Conservation (phyloP, 2,888 invertebrate genomes). For the Lottia scabra region DNA sequence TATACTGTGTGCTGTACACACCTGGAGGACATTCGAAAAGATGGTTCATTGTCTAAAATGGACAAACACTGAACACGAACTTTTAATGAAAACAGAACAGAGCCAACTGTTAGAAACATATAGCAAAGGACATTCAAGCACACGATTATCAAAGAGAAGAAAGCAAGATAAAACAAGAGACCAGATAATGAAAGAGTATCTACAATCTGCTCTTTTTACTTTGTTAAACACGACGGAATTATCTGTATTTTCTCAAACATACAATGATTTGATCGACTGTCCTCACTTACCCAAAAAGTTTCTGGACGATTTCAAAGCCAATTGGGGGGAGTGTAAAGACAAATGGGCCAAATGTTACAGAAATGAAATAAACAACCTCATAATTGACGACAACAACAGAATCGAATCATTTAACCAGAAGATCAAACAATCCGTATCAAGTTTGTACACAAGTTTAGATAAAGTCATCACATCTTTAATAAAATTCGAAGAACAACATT, state of each 20-base stretch:
- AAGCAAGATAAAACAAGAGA: background rate
- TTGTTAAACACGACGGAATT: background rate
- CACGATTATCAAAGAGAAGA: too few species aligned
- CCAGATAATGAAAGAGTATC: background rate
- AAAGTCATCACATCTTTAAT: background rate
- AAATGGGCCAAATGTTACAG: background rate
- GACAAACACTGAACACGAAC: background rate
- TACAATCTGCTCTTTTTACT: background rate
- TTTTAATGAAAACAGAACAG: background rate
- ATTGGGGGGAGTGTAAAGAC: too few species aligned
- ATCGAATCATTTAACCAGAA: conserved; percentile 2
- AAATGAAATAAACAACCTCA: background rate
- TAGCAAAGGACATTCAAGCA: too few species aligned
- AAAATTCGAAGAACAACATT: background rate
- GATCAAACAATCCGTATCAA: background rate
- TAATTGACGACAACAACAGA: background rate
- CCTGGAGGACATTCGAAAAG: background rate
- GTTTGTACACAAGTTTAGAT: background rate
- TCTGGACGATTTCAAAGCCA: background rate
- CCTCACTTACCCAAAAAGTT: background rate
- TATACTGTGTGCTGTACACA: background rate
- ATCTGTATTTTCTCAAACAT: background rate
- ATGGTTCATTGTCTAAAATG: background rate
- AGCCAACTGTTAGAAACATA: too few species aligned
- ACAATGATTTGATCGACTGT: background rate